Evolutionary conservation across 1,140 invertebrate species (phyloP).

Genomic region (Solenopsis fugax): DNA sequence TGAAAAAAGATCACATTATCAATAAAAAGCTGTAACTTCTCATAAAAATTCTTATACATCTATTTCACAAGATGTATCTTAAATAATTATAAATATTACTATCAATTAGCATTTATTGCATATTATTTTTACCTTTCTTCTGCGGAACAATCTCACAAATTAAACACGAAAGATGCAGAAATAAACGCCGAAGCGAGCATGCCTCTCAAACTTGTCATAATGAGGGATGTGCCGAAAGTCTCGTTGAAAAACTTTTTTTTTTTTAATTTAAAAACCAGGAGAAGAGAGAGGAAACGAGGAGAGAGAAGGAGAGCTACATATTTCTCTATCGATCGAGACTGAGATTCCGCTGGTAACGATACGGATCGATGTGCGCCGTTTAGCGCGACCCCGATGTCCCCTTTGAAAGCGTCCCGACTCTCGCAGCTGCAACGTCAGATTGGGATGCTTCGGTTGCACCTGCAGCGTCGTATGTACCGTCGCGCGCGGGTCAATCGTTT

Average conservation of each 20-base stretch:
- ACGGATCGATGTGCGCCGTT: slow-evolving; percentile 36
- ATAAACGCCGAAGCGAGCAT: neutral
- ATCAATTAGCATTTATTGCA: neutral
- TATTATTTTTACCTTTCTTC: neutral
- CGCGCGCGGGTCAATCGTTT: slow-evolving; percentile 49
- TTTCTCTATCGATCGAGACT: slow-evolving; percentile 13
- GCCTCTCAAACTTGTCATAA: neutral
- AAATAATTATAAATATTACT: neutral
- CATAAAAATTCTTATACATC: neutral
- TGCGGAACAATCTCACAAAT: neutral
- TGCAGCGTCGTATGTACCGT: slow-evolving; percentile 26
- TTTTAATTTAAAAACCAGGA: neutral
- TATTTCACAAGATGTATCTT: neutral
- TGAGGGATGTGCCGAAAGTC: neutral
- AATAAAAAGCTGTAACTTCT: slow-evolving; percentile 8
- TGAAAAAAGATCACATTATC: neutral
- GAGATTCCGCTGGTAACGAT: slow-evolving; percentile 27
- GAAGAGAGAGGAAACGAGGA: neutral
- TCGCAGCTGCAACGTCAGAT: slow-evolving; percentile 36
- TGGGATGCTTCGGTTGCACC: slow-evolving; percentile 35
- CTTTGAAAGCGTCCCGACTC: slow-evolving; percentile 33
- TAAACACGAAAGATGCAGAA: neutral
- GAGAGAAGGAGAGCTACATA: neutral
- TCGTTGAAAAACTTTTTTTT: neutral
- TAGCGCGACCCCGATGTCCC: slow-evolving; percentile 45